Percentiles rank a stretch among this genome's conserved stretches.
phyloP scores from a whole-genome alignment of 2,113 vertebrate genomes.

The Zosterops japonicus region DNA sequence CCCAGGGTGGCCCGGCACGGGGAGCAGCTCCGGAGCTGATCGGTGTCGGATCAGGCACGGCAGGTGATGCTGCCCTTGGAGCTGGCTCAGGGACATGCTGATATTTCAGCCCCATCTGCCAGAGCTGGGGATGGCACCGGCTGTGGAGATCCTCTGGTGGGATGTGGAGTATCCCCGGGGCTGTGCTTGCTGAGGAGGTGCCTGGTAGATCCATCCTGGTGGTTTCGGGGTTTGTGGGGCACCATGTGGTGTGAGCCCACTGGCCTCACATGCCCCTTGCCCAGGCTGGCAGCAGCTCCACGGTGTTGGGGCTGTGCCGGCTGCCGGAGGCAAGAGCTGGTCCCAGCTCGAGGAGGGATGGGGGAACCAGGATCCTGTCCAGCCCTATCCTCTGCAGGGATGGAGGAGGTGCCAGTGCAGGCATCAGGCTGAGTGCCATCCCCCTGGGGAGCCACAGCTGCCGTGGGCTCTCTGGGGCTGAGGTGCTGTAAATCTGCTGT shows the following conservation, averaged over 20 bases:
- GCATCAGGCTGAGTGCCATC: not conserved
- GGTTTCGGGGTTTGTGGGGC: not conserved
- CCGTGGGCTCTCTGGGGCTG: fast-evolving
- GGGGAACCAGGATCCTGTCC: fast-evolving
- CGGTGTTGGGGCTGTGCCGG: fast-evolving
- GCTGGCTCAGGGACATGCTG: not conserved
- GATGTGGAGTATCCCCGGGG: fast-evolving
- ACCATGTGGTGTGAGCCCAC: fast-evolving
- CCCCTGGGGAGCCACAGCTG: not conserved
- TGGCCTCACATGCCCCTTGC: fast-evolving
- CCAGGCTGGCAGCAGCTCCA: not conserved
- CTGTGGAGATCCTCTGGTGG: not conserved
- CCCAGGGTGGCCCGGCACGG: not conserved
- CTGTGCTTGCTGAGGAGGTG: not conserved
- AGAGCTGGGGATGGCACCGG: fast-evolving
- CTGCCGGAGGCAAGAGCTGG: not conserved
- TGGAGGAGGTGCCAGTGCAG: fast-evolving
- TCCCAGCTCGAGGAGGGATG: fast-evolving
- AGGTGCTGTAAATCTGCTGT: not conserved
- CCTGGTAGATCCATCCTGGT: not conserved
- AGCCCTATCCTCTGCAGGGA: not conserved
- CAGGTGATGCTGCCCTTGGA: not conserved
- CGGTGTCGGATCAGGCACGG: fast-evolving
- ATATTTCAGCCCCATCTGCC: not conserved
- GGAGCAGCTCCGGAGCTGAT: not conserved